phyloP scores from a whole-genome alignment of 2,888 invertebrate species.

The Bombylius major region DNA sequence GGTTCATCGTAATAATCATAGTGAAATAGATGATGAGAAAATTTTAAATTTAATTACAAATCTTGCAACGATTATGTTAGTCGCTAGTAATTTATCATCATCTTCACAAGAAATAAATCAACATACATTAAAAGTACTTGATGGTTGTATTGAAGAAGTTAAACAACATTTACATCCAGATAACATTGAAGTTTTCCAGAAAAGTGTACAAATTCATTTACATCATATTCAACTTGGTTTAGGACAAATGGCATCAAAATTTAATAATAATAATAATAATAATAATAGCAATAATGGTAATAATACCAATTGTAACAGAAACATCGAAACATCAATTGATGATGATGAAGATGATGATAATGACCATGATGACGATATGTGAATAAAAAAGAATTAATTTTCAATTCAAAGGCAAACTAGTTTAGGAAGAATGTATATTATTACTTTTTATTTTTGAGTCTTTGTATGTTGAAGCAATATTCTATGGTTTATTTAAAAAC shows the following conservation, averaged over 20 bases:
- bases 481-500: too few species aligned
- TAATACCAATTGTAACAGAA: background rate
- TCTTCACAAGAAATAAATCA: constrained; percentile 70
- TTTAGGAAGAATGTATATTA: too few species aligned
- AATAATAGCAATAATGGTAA: background rate
- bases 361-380: background rate
- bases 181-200: constrained; percentile 70
- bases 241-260: constrained; percentile 19
- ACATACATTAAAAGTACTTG: constrained; percentile 78
- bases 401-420: too few species aligned
- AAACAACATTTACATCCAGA: constrained; percentile 62
- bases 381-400: background rate
- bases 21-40: constrained; percentile 44
- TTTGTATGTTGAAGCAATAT: too few species aligned
- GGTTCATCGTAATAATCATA: constrained; percentile 58
- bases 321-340: background rate
- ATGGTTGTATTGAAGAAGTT: constrained; percentile 84
- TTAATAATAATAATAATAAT: background rate
- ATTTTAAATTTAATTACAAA: constrained; percentile 72
- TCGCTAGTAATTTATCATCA: constrained; percentile 37
- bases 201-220: constrained; percentile 83
- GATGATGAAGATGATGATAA: background rate
- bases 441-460: too few species aligned
- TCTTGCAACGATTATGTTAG: constrained; percentile 69
- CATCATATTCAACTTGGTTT: constrained; percentile 31